Base-by-base conservation (phyloP, 1,140 invertebrate species). In the Carcinoscorpius rotundicauda region DNA sequence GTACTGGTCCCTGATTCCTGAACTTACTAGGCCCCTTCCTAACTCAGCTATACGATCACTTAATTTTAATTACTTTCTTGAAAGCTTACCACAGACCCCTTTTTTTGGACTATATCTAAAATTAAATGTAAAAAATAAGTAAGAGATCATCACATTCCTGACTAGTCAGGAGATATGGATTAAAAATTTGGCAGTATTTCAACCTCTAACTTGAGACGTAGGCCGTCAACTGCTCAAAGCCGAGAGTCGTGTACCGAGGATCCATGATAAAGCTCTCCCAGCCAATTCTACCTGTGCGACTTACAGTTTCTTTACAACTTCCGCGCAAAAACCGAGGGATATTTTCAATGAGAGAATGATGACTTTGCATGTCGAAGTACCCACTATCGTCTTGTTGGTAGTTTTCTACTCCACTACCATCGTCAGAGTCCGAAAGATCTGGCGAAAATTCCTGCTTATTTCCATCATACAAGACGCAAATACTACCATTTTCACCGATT, bases 401-500 rank as follows among this genome's bases (percentile, higher is more conserved):
- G 8, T 49, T 11, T 61, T 51, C 5, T 62, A 58, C 51, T 50
- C 55, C 11, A 29, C 6, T 58, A 57, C 56, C 48, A 11, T 57
- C 56, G 48, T 57, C 48, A 29, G 29, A 29, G 29, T 29, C 29
- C 29, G 29, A 29, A 2, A 29, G 29, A 29, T 29, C 29, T 29
- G 29, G 29, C 29, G 60, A 63, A 51, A 52, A 68, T n/a, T 68
- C 60, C 49, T 68, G 62, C 52, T 60, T 56, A 8, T 56, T 63
- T 5, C 66, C 74, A 66, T 83, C 82, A 71, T 83, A 85, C 0
- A 85, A 72, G 4, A 85, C 81, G 65, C 84, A 85, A 64, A 86
- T 85, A 68, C 84, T 85, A 11, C 85, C 85, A 69, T 86, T 84
- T 72, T 86, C 85, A 10, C 85, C 85, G 70, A 86, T 85, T 55